These are phyloP conservation scores for Oophaga pumilio DNA, from an alignment of 2,113 vertebrate genomes.

Conservation along the genomic window DNA sequence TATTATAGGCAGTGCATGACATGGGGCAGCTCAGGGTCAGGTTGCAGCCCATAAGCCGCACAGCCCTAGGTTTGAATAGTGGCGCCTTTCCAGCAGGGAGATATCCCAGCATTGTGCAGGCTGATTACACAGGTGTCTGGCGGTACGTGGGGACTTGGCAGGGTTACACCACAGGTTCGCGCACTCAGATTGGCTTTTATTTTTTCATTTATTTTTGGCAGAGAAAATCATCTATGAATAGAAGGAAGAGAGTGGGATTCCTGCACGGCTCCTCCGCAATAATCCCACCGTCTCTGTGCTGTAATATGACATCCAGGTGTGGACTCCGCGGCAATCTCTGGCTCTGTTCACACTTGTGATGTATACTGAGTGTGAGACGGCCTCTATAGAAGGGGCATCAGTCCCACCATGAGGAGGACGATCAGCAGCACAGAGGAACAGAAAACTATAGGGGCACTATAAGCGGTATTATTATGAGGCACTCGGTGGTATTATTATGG, in stretches of 20 bases:
- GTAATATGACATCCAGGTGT: background rate
- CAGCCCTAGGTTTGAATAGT: background rate
- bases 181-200: slow-evolving; percentile 75
- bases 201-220: slow-evolving; percentile 74
- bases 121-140: slow-evolving; percentile 44
- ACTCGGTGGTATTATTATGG: no score
- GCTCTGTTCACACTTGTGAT: background rate
- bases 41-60: background rate
- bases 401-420: no score
- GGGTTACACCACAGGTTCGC: slow-evolving; percentile 71
- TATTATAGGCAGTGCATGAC: background rate
- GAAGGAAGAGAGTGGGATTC: slow-evolving; percentile 76
- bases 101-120: slow-evolving; percentile 34
- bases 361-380: background rate
- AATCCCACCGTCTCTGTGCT: background rate
- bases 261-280: background rate
- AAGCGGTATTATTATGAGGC: no score
- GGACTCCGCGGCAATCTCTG: background rate
- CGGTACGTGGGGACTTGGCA: slow-evolving; percentile 60
- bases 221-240: slow-evolving; percentile 80
- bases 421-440: no score
- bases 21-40: slow-evolving; percentile 15
- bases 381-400: background rate
- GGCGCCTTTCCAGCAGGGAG: background rate
- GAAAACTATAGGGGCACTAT: background rate